Evolutionary conservation across 2,113 vertebrate genomes (phyloP).

Genomic region (Lepus americanus): DNA sequence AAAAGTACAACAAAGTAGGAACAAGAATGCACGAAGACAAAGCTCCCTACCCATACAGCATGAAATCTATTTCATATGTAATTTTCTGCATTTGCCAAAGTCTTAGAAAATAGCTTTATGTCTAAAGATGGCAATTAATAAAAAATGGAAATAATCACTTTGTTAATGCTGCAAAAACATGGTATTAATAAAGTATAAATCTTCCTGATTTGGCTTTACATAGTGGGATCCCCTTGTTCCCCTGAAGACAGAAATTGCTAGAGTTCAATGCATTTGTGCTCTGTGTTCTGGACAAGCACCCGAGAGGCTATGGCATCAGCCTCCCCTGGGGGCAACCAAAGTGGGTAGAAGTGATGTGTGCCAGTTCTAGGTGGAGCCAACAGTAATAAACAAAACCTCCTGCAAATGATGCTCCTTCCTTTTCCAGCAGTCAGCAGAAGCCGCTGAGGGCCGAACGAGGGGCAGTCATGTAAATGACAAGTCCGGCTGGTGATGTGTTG

Average conservation of each 20-base stretch:
- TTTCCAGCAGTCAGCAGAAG: background rate
- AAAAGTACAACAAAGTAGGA: background rate
- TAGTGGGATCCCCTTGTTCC: background rate
- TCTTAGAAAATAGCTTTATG: background rate
- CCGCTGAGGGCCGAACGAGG: background rate
- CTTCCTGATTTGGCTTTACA: background rate
- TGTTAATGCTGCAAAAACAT: background rate
- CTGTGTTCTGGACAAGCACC: background rate
- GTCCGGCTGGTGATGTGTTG: rapidly evolving
- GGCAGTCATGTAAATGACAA: too few relatives aligned
- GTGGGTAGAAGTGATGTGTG: background rate
- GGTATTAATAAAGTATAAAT: background rate
- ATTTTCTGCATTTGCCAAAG: background rate
- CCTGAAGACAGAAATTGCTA: background rate
- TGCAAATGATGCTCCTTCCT: background rate
- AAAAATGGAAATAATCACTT: too few relatives aligned
- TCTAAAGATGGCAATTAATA: background rate
- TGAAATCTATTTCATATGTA: too few relatives aligned
- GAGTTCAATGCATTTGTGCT: background rate
- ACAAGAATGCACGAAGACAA: background rate
- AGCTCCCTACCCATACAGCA: background rate
- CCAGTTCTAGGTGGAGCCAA: background rate
- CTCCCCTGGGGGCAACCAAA: background rate
- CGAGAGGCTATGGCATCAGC: background rate
- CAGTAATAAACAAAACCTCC: background rate